phyloP scores from a whole-genome alignment of 2,888 invertebrate genomes.

The Caenorhabditis sinica region DNA sequence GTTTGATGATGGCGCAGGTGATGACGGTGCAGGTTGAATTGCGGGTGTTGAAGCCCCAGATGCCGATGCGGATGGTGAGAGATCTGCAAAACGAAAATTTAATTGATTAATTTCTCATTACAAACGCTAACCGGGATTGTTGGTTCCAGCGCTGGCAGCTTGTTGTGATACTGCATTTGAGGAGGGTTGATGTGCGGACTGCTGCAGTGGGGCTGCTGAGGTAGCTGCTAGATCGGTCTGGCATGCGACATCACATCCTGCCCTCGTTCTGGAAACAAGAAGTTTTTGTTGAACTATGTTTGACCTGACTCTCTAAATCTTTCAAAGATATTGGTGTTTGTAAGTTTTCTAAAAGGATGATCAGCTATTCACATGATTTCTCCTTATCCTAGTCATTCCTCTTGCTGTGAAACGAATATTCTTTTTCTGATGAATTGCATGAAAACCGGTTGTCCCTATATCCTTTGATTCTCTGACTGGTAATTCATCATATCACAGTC shows the following conservation, averaged over 20 bases:
- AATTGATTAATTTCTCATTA: background rate
- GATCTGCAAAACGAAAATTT: background rate
- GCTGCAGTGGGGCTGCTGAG: background rate
- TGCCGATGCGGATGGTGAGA: conserved; percentile 28
- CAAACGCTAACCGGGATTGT: background rate
- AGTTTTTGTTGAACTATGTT: background rate
- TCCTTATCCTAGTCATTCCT: background rate
- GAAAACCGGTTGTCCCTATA: conserved; percentile 22
- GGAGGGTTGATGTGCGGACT: conserved; percentile 9
- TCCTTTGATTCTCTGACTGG: conserved; percentile 27
- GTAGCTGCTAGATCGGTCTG: conserved; percentile 55
- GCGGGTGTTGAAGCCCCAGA: conserved; percentile 39
- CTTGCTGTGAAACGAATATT: conserved; percentile 13
- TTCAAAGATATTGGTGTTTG: too few species aligned
- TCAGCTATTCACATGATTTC: background rate
- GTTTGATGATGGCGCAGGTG: conserved; percentile 17
- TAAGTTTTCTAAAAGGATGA: background rate
- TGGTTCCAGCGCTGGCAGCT: background rate
- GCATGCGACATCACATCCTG: conserved; percentile 54
- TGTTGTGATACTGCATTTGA: conserved; percentile 10
- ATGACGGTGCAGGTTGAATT: background rate
- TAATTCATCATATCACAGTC: conserved; percentile 53
- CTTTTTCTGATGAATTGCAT: conserved; percentile 7
- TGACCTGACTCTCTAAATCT: too few species aligned
- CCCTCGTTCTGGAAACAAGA: conserved; percentile 17